Percentiles rank a stretch among this genome's conserved stretches.
phyloP scores from a whole-genome alignment of 2,888 invertebrate genomes.

The Ischnura elegans region DNA sequence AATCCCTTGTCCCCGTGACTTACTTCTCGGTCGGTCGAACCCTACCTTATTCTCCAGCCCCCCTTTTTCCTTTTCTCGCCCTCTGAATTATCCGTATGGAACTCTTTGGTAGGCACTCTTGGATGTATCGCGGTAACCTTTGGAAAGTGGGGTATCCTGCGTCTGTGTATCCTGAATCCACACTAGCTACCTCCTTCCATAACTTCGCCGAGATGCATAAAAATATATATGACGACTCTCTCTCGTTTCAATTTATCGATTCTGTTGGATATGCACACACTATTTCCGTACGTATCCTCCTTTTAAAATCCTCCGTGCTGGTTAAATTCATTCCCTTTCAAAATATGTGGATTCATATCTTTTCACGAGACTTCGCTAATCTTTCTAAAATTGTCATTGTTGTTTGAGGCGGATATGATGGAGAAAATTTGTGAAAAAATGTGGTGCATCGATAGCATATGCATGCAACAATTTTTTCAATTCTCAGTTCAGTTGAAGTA shows the following conservation, averaged over 20 bases:
- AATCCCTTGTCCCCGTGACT: background rate
- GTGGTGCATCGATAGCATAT: too few species aligned
- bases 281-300: background rate
- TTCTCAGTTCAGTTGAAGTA: too few species aligned
- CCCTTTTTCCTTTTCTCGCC: background rate
- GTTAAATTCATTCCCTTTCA: too few species aligned
- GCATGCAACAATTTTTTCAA: too few species aligned
- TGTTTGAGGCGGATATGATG: too few species aligned
- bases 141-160: background rate
- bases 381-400: too few species aligned
- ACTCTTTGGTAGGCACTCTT: background rate
- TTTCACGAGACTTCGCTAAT: too few species aligned
- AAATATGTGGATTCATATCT: too few species aligned
- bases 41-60: background rate
- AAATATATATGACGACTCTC: background rate
- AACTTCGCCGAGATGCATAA: background rate
- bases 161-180: too few species aligned
- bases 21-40: background rate
- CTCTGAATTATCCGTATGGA: conserved; percentile 4
- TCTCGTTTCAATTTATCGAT: background rate
- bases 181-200: background rate
- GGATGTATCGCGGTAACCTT: conserved; percentile 13
- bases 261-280: background rate
- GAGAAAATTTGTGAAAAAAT: too few species aligned
- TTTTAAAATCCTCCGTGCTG: too few species aligned